A percentile compares a stretch with the other conserved stretches of the same genome.
Evolutionary conservation across 2,797 vertebrate genomes (phyloP).

Genomic region (Rhinogobio ventralis): DNA sequence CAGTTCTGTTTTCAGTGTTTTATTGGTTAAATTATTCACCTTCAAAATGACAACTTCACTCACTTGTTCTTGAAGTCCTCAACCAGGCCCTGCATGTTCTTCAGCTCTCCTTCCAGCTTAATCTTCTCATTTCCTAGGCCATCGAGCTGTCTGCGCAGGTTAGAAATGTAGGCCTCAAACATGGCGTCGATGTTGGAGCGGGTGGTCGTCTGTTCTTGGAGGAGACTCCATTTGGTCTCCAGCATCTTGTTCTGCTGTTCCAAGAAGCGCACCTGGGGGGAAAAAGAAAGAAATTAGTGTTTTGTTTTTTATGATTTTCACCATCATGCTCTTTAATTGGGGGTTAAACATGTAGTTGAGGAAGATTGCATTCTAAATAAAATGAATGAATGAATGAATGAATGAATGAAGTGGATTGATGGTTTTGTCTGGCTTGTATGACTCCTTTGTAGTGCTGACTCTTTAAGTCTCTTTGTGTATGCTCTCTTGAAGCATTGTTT

Average conservation of each 20-base stretch:
- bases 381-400: background rate
- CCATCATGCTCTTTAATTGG: background rate
- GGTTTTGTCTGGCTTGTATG: slow-evolving; percentile 33
- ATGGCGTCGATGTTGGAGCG: slow-evolving; percentile 77
- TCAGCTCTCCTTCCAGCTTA: slow-evolving; percentile 82
- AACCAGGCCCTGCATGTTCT: slow-evolving; percentile 82
- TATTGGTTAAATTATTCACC: background rate
- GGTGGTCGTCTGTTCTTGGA: slow-evolving; percentile 85
- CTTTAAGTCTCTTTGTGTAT: slow-evolving; percentile 50
- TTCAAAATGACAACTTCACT: slow-evolving; percentile 51
- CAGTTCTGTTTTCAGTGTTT: background rate
- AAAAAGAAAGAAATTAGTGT: slow-evolving; percentile 61
- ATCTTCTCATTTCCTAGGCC: slow-evolving; percentile 80
- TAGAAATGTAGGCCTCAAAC: slow-evolving; percentile 81
- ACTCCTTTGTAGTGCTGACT: slow-evolving; percentile 70
- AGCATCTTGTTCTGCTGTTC: slow-evolving; percentile 88
- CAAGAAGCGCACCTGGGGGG: slow-evolving; percentile 81
- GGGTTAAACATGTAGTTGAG: background rate
- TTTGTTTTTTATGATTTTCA: background rate
- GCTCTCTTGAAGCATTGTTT: slow-evolving; percentile 50
- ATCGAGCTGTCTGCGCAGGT: slow-evolving; percentile 85
- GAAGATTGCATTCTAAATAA: background rate
- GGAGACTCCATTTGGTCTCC: slow-evolving; percentile 84
- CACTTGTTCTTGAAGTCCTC: slow-evolving; percentile 85
- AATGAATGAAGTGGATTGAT: slow-evolving; percentile 1